Base-by-base conservation (phyloP, 2,888 invertebrate genomes). In the Drosophila paranaensis region DNA sequence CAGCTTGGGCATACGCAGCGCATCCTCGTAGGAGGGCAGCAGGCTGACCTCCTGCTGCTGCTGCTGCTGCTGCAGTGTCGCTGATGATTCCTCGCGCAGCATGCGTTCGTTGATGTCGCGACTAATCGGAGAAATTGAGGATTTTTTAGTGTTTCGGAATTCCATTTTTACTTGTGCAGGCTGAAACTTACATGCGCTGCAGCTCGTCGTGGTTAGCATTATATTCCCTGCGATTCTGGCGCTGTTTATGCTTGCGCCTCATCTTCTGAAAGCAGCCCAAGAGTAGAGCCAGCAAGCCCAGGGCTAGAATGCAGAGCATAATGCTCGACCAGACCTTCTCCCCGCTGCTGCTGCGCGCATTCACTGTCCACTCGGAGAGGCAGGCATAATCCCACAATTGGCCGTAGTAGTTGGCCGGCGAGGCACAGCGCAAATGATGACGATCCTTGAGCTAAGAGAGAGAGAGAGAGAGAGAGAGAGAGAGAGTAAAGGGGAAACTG, bases 11-110 rank as follows among this genome's bases (percentile, higher is more conserved):
- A 97, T 95, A 25, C 95, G 94, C 63, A 97, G 93, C 39, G 96
- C 97, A 93, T 96, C 96, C 82, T 95, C 95, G 85, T 97, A 97
- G 4, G 95, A 95, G 0, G 97, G 97, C 42, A 96, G 96, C 40
- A 96, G 95, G 66, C 95, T 94, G 37, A 95, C 93, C 92, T 96
- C 96, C 79, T 96, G 94, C 0, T 95, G 95, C 25, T 71, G 95
- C 79, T 96, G 94, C 0, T 95, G 95, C 25, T 71, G 95, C 95
- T 27, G 95, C 95, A 87, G 95, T 11, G 67, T 95, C 58, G 94
- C 93, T 14, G 94, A 27, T 27, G 94, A 94, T 77, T 94, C 91
- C 71, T 93, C 94, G 76, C 94, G 93, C 60, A 95, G 91, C 82
- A 95, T 92, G 14, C 94, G 88, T 40, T 94, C 94, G 71, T 95